Conservation (phyloP, 2,888 invertebrate species). For the Antitype chi region DNA sequence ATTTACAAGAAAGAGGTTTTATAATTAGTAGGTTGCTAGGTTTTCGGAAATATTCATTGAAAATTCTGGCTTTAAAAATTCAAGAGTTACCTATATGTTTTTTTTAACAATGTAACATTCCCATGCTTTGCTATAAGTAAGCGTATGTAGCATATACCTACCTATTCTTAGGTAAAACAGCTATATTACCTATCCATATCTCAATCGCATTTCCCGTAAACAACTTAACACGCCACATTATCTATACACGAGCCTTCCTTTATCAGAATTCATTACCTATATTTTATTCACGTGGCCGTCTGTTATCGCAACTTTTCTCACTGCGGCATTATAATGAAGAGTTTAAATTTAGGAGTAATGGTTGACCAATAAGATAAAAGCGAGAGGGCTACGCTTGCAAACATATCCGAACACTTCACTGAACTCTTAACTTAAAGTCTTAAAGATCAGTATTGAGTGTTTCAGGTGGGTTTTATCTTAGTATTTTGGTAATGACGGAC, state of each 20-base stretch:
- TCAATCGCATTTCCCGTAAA: constrained; percentile 61
- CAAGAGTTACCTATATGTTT: no score
- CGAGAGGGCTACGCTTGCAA: constrained; percentile 84
- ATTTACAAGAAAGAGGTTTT: neutral
- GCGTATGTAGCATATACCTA: neutral
- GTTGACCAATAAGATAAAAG: constrained; percentile 91
- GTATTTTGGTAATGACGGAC: constrained; percentile 87
- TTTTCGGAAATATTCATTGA: neutral
- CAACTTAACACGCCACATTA: constrained; percentile 66
- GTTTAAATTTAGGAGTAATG: constrained; percentile 91
- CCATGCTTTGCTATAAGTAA: neutral
- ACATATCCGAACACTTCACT: constrained; percentile 51
- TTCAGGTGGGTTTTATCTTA: constrained; percentile 66
- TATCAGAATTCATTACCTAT: constrained; percentile 89
- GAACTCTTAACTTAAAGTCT: constrained; percentile 61
- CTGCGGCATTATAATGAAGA: constrained; percentile 89
- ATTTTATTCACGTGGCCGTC: constrained; percentile 85
- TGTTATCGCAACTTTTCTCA: constrained; percentile 88
- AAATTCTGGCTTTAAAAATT: neutral
- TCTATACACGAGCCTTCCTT: constrained; percentile 76
- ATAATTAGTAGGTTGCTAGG: no score
- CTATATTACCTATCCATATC: constrained; percentile 52
- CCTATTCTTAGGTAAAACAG: constrained; percentile 17
- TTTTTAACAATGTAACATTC: neutral
- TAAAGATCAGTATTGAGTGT: constrained; percentile 72